phyloP scores from a whole-genome alignment of 2,797 vertebrate genomes.

The Vultur gryphus region DNA sequence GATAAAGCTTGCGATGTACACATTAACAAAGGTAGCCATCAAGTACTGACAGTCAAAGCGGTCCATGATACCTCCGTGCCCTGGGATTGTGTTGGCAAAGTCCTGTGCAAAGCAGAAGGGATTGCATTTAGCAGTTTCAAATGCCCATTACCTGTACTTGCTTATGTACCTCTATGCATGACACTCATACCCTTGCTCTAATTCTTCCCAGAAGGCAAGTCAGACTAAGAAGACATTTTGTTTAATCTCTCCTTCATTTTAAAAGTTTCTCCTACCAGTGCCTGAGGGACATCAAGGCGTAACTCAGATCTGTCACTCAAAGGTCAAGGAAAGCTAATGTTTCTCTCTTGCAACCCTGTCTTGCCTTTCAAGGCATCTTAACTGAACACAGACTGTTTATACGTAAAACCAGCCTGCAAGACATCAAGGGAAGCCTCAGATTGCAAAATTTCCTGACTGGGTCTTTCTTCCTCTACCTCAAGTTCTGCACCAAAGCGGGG shows the following conservation, averaged over 20 bases:
- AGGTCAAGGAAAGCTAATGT: neutral
- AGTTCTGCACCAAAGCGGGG: neutral
- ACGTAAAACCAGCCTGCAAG: neutral
- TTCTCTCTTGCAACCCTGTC: neutral
- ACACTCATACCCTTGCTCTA: rapidly evolving
- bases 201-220: neutral
- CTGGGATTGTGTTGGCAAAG: constrained; percentile 97
- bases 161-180: rapidly evolving
- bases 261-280: neutral
- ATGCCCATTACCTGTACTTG: rapidly evolving
- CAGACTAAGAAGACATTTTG: neutral
- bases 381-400: neutral
- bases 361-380: neutral
- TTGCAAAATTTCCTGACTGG: neutral
- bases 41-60: constrained; percentile 98
- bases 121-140: neutral
- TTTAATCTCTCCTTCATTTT: neutral
- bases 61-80: constrained; percentile 98
- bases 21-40: constrained; percentile 98
- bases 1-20: constrained; percentile 99
- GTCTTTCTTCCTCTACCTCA: neutral
- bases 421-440: neutral
- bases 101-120: constrained; percentile 76
- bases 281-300: neutral
- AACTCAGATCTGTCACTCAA: neutral